Percentiles rank a stretch among this genome's conserved stretches.
Conservation (phyloP, 2,797 vertebrate species). For the Neomorphus geoffroyi region DNA sequence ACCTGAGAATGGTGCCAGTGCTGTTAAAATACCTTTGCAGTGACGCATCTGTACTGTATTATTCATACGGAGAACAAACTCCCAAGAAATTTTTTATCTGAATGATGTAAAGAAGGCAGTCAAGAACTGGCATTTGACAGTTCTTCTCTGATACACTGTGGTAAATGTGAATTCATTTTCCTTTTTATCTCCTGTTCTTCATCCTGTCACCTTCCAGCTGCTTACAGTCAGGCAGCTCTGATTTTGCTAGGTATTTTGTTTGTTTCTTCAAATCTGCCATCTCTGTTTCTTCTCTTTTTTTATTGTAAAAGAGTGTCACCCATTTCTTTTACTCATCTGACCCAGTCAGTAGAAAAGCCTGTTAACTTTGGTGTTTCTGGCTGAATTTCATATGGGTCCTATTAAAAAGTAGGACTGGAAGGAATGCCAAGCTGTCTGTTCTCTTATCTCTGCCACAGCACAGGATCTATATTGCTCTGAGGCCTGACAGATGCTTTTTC, state of each 20-base stretch:
- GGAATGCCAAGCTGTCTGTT: not conserved
- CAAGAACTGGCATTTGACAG: not conserved
- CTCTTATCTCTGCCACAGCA: not conserved
- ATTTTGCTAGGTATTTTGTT: not conserved
- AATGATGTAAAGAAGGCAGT: not conserved
- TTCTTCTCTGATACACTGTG: not conserved
- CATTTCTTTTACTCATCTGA: not conserved
- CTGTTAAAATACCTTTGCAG: not conserved
- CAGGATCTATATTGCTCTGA: not conserved
- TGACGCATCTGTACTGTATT: not conserved
- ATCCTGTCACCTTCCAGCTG: not conserved
- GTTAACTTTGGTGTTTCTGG: not conserved
- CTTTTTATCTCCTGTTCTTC: not conserved
- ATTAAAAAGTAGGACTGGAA: not conserved
- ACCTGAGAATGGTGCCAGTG: not conserved
- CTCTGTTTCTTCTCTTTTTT: not conserved
- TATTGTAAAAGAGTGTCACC: not conserved
- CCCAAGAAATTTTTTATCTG: not conserved
- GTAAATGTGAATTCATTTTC: not conserved
- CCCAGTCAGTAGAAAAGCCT: not conserved
- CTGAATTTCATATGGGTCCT: not conserved
- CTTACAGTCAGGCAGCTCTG: not conserved
- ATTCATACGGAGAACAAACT: not conserved
- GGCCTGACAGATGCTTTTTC: not conserved
- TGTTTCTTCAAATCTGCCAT: not conserved